phyloP scores from a whole-genome alignment of 1,140 invertebrate genomes.

The Ips nitidus region DNA sequence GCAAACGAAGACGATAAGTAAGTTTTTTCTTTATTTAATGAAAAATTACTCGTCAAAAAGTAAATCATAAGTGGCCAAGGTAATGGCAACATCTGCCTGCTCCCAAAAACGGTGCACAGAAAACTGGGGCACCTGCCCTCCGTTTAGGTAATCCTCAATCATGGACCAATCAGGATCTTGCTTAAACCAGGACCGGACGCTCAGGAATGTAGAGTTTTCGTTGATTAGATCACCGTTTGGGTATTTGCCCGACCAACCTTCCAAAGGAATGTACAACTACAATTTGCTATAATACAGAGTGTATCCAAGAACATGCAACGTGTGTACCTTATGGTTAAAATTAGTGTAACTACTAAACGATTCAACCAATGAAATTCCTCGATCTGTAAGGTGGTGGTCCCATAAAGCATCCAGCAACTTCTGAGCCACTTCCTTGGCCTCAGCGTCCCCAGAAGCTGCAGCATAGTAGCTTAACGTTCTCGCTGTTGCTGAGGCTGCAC shows the following conservation, averaged over 20 bases:
- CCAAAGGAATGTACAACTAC: slow-evolving; percentile 27
- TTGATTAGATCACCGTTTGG: slow-evolving; percentile 30
- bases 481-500: slow-evolving; percentile 23
- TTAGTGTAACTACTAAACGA: slow-evolving; percentile 14
- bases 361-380: slow-evolving; percentile 20
- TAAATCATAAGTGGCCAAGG: slow-evolving; percentile 23
- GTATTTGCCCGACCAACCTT: slow-evolving; percentile 27
- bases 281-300: not conserved
- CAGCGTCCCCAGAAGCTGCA: slow-evolving; percentile 19
- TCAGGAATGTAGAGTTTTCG: slow-evolving; percentile 21
- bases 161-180: slow-evolving; percentile 32
- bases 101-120: slow-evolving; percentile 31
- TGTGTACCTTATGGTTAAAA: slow-evolving; percentile 24
- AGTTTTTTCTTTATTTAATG: not conserved
- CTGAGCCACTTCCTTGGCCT: slow-evolving; percentile 25
- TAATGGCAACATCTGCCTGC: slow-evolving; percentile 33
- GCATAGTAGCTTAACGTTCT: slow-evolving; percentile 31
- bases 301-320: not conserved
- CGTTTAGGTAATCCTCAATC: slow-evolving; percentile 27
- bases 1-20: slow-evolving; percentile 26
- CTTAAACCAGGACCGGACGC: slow-evolving; percentile 34
- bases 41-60: slow-evolving; percentile 30
- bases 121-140: slow-evolving; percentile 18
- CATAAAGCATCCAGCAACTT: slow-evolving; percentile 29
- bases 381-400: slow-evolving; percentile 21